These are phyloP conservation scores for Callosobruchus maculatus DNA, from an alignment of 2,888 invertebrate species.

Conservation along the genomic window DNA sequence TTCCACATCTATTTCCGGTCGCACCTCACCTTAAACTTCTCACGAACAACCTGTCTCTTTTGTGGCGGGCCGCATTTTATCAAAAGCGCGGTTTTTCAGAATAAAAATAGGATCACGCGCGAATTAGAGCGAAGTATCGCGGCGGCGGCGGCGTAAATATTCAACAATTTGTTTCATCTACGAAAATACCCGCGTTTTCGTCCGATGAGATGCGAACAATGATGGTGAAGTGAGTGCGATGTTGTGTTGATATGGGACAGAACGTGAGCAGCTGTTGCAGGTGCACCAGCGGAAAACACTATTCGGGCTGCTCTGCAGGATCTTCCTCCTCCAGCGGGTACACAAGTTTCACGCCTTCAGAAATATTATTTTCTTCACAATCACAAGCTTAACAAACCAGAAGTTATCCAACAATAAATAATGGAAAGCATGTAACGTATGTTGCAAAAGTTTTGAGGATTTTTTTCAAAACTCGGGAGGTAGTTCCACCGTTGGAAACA, in stretches of 20 bases:
- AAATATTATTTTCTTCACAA: too few species aligned
- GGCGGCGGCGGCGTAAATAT: background rate
- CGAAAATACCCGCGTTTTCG: background rate
- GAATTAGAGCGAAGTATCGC: too few species aligned
- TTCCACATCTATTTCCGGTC: too few species aligned
- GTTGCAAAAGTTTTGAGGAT: too few species aligned
- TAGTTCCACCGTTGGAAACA: too few species aligned
- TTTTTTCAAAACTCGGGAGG: too few species aligned
- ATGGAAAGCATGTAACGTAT: too few species aligned
- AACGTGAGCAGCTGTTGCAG: constrained; percentile 49
- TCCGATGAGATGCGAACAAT: background rate
- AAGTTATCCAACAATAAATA: too few species aligned
- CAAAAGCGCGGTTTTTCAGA: background rate
- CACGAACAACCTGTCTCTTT: background rate
- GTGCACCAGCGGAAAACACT: constrained; percentile 39
- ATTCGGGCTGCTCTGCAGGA: constrained; percentile 35
- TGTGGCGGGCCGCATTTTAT: background rate
- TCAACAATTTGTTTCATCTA: background rate
- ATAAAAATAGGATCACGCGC: background rate
- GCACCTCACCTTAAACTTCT: background rate
- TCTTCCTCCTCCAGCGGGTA: constrained; percentile 37
- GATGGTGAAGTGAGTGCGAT: background rate
- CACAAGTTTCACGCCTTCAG: too few species aligned
- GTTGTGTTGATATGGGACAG: constrained; percentile 46
- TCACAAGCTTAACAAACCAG: too few species aligned